Conservation (phyloP, 2,888 invertebrate species). For the Drosophila pegasa region DNA sequence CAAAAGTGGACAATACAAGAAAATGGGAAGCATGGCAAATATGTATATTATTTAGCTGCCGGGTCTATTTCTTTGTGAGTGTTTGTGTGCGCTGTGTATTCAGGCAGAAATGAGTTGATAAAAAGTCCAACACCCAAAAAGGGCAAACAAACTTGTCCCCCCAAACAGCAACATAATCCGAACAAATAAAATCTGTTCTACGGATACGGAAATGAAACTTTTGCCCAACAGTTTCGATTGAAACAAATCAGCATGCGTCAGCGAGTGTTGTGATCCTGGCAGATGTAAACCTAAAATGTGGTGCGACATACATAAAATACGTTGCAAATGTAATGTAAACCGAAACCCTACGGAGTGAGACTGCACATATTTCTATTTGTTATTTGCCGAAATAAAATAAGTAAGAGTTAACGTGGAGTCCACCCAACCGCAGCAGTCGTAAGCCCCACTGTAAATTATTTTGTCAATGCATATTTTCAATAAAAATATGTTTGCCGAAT, state of each 20-base stretch:
- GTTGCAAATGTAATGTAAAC: not conserved
- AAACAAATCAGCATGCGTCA: slow-evolving; percentile 22
- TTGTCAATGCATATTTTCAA: not conserved
- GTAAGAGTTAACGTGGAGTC: not conserved
- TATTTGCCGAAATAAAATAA: not conserved
- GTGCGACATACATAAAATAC: slow-evolving; percentile 1
- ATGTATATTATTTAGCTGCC: slow-evolving; percentile 40
- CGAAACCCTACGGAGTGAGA: not conserved
- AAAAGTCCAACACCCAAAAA: slow-evolving; percentile 32
- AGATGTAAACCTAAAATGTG: not conserved
- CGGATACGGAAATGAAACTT: slow-evolving; percentile 32
- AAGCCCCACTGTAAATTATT: too few species aligned
- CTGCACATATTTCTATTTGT: not conserved
- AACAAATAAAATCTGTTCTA: slow-evolving; percentile 24
- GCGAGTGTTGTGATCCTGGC: slow-evolving; percentile 33
- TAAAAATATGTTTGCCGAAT: not conserved
- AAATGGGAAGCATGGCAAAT: slow-evolving; percentile 13
- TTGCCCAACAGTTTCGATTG: not conserved
- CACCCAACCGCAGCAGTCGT: too few species aligned
- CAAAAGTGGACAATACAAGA: slow-evolving; percentile 23
- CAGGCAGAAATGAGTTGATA: slow-evolving; percentile 65
- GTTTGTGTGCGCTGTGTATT: slow-evolving; percentile 52
- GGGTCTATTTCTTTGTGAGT: slow-evolving; percentile 18
- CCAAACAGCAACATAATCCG: slow-evolving; percentile 30
- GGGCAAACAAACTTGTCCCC: slow-evolving; percentile 20